Evolutionary conservation across 2,888 invertebrate genomes (phyloP).

Genomic region (Platerodrilus igneus): DNA sequence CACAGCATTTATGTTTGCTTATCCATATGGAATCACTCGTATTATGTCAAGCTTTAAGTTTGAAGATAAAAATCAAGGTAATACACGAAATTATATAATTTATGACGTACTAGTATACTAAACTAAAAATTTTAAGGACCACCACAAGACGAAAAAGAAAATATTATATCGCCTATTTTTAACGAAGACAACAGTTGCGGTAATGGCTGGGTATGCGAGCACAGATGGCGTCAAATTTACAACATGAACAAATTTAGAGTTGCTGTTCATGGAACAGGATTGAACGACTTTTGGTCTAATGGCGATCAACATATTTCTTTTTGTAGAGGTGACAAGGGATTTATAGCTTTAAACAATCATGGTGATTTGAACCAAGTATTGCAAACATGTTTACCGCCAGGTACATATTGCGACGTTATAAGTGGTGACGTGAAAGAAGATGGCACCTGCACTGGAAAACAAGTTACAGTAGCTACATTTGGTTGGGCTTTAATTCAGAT

Average conservation of each 20-base stretch:
- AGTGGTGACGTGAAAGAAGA: conserved; percentile 57
- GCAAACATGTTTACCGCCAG: conserved; percentile 68
- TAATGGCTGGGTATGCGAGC: conserved; percentile 79
- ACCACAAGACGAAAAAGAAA: conserved; percentile 58
- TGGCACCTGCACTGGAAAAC: conserved; percentile 62
- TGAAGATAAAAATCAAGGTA: conserved; percentile 50
- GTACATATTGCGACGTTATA: conserved; percentile 81
- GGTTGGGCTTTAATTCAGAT: conserved; percentile 58
- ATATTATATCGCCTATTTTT: conserved; percentile 63
- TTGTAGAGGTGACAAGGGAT: conserved; percentile 64
- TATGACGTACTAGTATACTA: background rate
- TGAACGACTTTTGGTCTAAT: conserved; percentile 78
- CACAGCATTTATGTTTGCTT: conserved; percentile 81
- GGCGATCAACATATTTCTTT: conserved; percentile 79
- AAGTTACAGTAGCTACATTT: conserved; percentile 55
- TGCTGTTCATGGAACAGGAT: conserved; percentile 53
- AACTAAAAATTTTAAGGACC: conserved; percentile 65
- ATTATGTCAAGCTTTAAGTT: conserved; percentile 85
- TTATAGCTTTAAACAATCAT: conserved; percentile 72
- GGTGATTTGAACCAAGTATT: conserved; percentile 57
- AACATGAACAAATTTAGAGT: conserved; percentile 77
- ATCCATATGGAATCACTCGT: conserved; percentile 73
- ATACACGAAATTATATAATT: too few relatives aligned
- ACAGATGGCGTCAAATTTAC: conserved; percentile 78
- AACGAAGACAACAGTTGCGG: conserved; percentile 62